phyloP scores from a whole-genome alignment of 2,113 vertebrate genomes.

The Crotalus tigris region DNA sequence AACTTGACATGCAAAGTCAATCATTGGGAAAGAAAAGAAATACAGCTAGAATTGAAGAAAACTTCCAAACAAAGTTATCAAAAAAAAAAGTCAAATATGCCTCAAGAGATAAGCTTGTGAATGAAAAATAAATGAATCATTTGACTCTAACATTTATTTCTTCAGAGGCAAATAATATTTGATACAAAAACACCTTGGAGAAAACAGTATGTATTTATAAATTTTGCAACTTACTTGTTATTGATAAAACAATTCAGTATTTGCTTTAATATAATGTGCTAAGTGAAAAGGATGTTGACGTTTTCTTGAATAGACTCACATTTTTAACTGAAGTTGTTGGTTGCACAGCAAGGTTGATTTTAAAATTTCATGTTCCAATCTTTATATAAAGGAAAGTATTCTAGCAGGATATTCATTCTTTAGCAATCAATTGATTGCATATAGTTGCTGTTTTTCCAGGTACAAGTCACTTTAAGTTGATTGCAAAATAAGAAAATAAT shows the following conservation, averaged over 20 bases:
- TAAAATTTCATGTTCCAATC: constrained; percentile 51
- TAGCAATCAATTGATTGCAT: constrained; percentile 62
- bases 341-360: constrained; percentile 60
- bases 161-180: neutral
- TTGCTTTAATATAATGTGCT: constrained; percentile 22
- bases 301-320: constrained; percentile 59
- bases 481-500: constrained; percentile 47
- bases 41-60: neutral
- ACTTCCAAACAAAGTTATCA: neutral
- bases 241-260: neutral
- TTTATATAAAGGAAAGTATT: constrained; percentile 55
- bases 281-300: constrained; percentile 52
- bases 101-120: neutral
- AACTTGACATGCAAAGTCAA: constrained; percentile 24
- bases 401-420: constrained; percentile 61
- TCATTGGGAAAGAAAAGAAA: constrained; percentile 26
- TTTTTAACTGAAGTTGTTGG: constrained; percentile 59
- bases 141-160: neutral
- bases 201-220: neutral
- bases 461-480: constrained; percentile 45
- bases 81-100: neutral
- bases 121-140: neutral
- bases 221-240: neutral
- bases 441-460: constrained; percentile 41
- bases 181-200: neutral